These are phyloP conservation scores for Megalops atlanticus DNA, from an alignment of 2,113 vertebrate species.

Conservation along the genomic window DNA sequence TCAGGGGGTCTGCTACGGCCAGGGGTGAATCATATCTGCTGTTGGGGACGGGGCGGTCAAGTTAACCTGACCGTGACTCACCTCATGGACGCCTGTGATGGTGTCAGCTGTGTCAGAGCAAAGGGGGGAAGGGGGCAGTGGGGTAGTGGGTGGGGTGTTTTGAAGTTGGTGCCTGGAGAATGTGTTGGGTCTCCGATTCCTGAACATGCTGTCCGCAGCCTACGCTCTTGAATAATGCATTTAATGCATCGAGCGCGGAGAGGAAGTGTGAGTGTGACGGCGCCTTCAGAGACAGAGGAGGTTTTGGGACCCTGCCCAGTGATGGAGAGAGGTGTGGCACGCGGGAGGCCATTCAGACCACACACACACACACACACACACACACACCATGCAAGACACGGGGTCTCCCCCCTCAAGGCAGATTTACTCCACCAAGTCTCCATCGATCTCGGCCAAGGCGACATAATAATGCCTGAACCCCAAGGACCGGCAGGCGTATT, in stretches of 20 bases:
- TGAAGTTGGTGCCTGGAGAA: background rate
- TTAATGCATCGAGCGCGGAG: background rate
- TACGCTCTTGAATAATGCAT: constrained; percentile 6
- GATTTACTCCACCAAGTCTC: background rate
- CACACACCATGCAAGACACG: too few relatives aligned
- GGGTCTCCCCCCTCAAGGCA: background rate
- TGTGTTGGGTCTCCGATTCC: background rate
- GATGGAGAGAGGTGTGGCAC: background rate
- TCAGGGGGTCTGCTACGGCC: background rate
- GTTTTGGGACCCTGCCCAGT: background rate
- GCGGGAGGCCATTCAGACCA: background rate
- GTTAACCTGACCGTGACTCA: background rate
- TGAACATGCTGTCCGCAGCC: background rate
- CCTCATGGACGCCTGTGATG: background rate
- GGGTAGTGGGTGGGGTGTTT: background rate
- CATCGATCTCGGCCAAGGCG: background rate
- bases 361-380: background rate
- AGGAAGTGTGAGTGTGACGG: too few relatives aligned
- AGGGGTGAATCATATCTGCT: background rate
- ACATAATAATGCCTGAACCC: background rate
- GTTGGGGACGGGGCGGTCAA: background rate
- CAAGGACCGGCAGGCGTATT: background rate
- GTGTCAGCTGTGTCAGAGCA: background rate
- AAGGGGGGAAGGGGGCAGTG: background rate
- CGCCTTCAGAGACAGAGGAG: background rate